A percentile compares a stretch with the other conserved stretches of the same genome.
These are phyloP conservation scores for Apamea epomidion DNA, from an alignment of 2,888 invertebrate genomes.

Conservation along the genomic window DNA sequence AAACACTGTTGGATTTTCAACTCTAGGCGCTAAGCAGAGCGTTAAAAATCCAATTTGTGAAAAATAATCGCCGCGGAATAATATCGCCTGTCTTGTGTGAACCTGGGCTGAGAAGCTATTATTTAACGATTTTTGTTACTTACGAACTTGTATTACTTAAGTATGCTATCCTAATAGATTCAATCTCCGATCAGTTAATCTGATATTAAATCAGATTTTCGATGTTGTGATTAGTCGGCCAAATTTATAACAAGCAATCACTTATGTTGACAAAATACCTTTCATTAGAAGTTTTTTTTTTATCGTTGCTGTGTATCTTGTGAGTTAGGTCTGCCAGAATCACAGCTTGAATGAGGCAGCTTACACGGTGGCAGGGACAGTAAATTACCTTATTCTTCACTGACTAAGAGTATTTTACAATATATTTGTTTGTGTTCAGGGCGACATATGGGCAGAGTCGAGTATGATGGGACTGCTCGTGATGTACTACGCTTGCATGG, in stretches of 20 bases:
- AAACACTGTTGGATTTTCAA: too few relatives aligned
- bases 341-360: neutral
- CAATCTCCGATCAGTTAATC: neutral
- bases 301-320: neutral
- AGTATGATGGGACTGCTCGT: conserved; percentile 96
- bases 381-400: neutral
- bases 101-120: neutral
- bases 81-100: too few relatives aligned
- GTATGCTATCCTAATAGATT: neutral
- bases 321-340: neutral
- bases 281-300: neutral
- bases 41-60: too few relatives aligned
- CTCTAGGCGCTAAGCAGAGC: too few relatives aligned
- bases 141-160: neutral
- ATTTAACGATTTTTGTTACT: neutral
- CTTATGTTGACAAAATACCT: neutral
- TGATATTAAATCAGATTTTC: neutral
- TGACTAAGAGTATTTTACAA: neutral
- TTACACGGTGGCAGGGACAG: too few relatives aligned
- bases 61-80: too few relatives aligned
- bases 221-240: neutral
- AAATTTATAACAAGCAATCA: neutral
- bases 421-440: conserved; percentile 86
- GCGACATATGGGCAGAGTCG: conserved; percentile 99
- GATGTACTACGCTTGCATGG: conserved; percentile 99